Percentiles rank a stretch among this genome's conserved stretches.
phyloP scores from a whole-genome alignment of 2,888 invertebrate species.

The Melanostoma scalare region DNA sequence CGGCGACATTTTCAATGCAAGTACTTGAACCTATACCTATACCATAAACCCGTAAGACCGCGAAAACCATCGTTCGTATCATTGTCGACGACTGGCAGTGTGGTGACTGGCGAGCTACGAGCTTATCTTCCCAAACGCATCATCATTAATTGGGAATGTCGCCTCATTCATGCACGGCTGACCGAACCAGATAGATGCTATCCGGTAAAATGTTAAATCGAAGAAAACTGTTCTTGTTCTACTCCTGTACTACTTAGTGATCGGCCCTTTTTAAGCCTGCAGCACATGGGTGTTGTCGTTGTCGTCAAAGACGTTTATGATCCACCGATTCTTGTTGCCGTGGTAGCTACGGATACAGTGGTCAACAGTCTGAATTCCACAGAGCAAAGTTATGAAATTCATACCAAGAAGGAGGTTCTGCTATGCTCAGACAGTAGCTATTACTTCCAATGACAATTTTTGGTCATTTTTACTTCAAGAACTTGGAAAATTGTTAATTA shows the following conservation, averaged over 20 bases:
- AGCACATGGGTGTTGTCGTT: conserved; percentile 61
- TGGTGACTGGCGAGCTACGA: conserved; percentile 66
- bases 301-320: conserved; percentile 40
- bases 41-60: conserved; percentile 23
- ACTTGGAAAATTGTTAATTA: too few species aligned
- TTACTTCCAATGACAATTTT: too few species aligned
- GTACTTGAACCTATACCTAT: conserved; percentile 1
- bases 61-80: conserved; percentile 40
- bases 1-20: conserved; percentile 56
- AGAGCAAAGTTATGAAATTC: neutral
- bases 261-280: conserved; percentile 42
- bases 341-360: conserved; percentile 3
- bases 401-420: neutral
- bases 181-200: conserved; percentile 69
- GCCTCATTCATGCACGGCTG: conserved; percentile 68
- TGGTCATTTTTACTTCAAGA: too few species aligned
- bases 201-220: conserved; percentile 59
- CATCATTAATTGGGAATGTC: conserved; percentile 73
- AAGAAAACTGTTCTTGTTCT: conserved; percentile 46
- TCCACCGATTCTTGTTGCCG: conserved; percentile 13
- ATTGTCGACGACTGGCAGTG: conserved; percentile 2
- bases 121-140: conserved; percentile 70
- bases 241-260: neutral
- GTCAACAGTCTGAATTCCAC: neutral
- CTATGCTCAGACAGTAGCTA: too few species aligned